A percentile compares a stretch with the other conserved stretches of the same genome.
phyloP scores from a whole-genome alignment of 2,797 vertebrate species.

The Champsocephalus esox region DNA sequence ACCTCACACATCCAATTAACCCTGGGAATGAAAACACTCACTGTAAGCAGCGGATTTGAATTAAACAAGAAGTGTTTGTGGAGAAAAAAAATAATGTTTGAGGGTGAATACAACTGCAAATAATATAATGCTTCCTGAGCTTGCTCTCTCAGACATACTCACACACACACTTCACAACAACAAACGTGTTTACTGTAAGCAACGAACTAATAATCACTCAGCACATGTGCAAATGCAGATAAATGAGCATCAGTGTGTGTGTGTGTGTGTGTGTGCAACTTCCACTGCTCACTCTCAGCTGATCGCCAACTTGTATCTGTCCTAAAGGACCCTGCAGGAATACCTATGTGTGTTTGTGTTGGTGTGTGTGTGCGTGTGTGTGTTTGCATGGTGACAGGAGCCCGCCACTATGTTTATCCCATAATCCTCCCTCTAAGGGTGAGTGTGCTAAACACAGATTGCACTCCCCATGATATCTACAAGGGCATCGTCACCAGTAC shows the following conservation, averaged over 20 bases:
- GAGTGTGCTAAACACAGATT: conserved; percentile 82
- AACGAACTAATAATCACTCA: conserved; percentile 73
- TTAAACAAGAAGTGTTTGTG: conserved; percentile 17
- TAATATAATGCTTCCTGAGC: not conserved
- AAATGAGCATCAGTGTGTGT: conserved; percentile 57
- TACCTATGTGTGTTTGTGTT: conserved; percentile 27
- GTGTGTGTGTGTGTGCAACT: conserved; percentile 33
- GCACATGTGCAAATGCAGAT: conserved; percentile 76
- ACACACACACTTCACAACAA: conserved; percentile 11
- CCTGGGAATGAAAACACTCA: not conserved
- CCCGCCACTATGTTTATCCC: conserved; percentile 74
- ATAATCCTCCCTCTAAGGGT: conserved; percentile 81
- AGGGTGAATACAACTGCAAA: conserved; percentile 30
- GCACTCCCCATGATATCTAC: conserved; percentile 77
- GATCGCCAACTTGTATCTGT: conserved; percentile 62
- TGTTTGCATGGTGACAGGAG: conserved; percentile 47
- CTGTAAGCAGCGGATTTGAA: not conserved
- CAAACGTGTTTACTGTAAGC: conserved; percentile 54
- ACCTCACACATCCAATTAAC: conserved; percentile 15
- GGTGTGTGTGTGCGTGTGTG: not conserved
- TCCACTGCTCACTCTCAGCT: conserved; percentile 43
- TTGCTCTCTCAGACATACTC: conserved; percentile 18
- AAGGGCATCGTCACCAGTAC: conserved; percentile 79
- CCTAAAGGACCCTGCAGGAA: conserved; percentile 50
- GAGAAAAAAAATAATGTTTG: conserved; percentile 33